Evolutionary conservation across 2,888 invertebrate species (phyloP), one percentile per base, ranked within the genome.

Genomic region (Ceratothoa steindachneri): DNA sequence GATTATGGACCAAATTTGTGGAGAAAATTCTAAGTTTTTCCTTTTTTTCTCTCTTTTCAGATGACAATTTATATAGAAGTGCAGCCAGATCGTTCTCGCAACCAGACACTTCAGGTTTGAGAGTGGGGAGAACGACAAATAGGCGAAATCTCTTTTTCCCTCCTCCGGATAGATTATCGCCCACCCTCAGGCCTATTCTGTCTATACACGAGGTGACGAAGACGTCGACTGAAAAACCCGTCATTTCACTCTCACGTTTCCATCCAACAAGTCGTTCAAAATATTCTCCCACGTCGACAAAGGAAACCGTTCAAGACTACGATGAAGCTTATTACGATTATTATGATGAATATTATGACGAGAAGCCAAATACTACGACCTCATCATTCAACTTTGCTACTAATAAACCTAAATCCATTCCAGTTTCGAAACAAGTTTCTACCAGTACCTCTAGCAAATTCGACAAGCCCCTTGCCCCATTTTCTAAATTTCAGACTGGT

Each of bases 331-430:
- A 55, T 55, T 55, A 41, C 41, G 41, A 5, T 5, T 41, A 55
- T 55, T 55, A 55, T 55, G 55, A 55, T 22, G 55, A 55, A 15
- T 55, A 55, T 19, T 55, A 55, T 55, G 7, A 55, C 19, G 55
- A 55, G 5, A 22, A 55, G 5, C 15, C 7, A 7, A 22, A 22
- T 19, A 55, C 55, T 7, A 55, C 55, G 55, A 55, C 55, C 5
- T 7, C 5, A 7, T 12, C 9, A 15, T 22, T 55, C 5, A 7
- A 5, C 5, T 5, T 22, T 12, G 5, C 55, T 55, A 55, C 55
- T 55, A 22, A 55, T 9, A 41, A 41, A 41, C 41, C 41, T 41
- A 41, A 41, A 41, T 5, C 55, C 55, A 12, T 12, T 5, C 19
- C 55, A 55, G 7, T 22, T 12, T 55, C 24, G 55, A 41, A 41